Percentiles rank a stretch among this genome's conserved stretches.
Conservation (phyloP, 35 echinoderm and acorn worm genomes). For the Ophiothrix spiculata region DNA sequence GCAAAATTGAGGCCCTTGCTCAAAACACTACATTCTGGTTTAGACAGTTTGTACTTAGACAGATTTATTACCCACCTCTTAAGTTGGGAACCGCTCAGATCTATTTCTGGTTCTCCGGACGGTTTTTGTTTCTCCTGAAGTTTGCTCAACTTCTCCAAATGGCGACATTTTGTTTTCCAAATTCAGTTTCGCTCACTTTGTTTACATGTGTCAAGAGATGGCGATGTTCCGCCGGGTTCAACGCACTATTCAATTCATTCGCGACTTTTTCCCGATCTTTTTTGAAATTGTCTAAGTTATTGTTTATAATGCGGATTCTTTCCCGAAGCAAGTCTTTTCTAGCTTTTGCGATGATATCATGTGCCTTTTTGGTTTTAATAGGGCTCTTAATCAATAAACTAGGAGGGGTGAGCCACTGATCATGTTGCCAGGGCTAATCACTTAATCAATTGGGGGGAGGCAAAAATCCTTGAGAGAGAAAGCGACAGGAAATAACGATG, state of each 20-base stretch:
- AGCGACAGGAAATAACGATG: too few species aligned
- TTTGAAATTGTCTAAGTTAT: not conserved
- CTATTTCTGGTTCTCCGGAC: too few species aligned
- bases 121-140: not conserved
- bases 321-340: not conserved
- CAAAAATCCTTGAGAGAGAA: too few species aligned
- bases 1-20: conserved; percentile 54
- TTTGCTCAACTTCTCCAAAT: not conserved
- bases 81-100: conserved; percentile 16
- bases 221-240: not conserved
- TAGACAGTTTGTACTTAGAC: not conserved
- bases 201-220: not conserved
- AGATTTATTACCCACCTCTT: conserved; percentile 21
- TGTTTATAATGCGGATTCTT: not conserved
- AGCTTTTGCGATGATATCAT: not conserved
- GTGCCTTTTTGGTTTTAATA: not conserved
- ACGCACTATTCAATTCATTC: not conserved
- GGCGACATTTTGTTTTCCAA: not conserved
- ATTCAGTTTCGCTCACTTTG: too few species aligned
- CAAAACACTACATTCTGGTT: not conserved
- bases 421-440: too few species aligned
- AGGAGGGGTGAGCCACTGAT: too few species aligned
- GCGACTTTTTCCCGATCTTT: not conserved
- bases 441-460: too few species aligned
- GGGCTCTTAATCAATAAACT: not conserved